Evolutionary conservation across 2,888 invertebrate genomes (phyloP), one percentile per base, ranked within the genome.

Genomic region (Scaptomyza caliginosa): DNA sequence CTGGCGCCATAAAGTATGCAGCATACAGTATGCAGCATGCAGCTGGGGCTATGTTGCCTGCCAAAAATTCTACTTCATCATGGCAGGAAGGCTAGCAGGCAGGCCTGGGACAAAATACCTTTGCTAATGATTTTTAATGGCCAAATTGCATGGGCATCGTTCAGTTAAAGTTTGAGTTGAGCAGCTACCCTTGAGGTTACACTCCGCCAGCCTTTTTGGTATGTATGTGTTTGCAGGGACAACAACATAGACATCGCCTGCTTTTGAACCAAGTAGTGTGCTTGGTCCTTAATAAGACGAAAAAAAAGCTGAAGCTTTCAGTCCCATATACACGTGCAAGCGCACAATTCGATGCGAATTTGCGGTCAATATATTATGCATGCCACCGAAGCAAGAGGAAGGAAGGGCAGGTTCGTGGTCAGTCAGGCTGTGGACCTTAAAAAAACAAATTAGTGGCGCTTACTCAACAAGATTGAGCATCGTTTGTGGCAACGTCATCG

Each of bases 41-140:
- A 58, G 43, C 19, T 32, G 50, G 57, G 42, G 68, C 57, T 28
- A 34, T 34, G 49, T 54, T 45, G 71, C 26, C 42, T 36, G 79
- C 51, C 45, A 54, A 80, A 86, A 83, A 76, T 81, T 36, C 43
- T 66, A 28, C 46, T 70, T 45, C 46, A 51, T 42, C 49, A 30
- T 28, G 23, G 45, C 10, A 21, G 17, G 45, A 45, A 32, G 21
- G n/a, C 16, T 23, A 21, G 36, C 39, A 17, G 23, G 24, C 39
- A 43, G 32, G 43, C 52, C 16, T 16, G n/a, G 16, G 16, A 54
- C 32, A 54, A 64, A 77, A 73, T 73, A 68, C 65, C 74, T 65
- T 51, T 55, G 82, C 75, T 82, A 86, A 86, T 82, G 85, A 84
- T 86, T 84, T 86, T 82, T 84, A 82, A 82, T 82, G 78, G 78